A percentile compares a stretch with the other conserved stretches of the same genome.
Evolutionary conservation across 2,113 vertebrate species (phyloP).

Genomic region (Caloenas nicobarica): DNA sequence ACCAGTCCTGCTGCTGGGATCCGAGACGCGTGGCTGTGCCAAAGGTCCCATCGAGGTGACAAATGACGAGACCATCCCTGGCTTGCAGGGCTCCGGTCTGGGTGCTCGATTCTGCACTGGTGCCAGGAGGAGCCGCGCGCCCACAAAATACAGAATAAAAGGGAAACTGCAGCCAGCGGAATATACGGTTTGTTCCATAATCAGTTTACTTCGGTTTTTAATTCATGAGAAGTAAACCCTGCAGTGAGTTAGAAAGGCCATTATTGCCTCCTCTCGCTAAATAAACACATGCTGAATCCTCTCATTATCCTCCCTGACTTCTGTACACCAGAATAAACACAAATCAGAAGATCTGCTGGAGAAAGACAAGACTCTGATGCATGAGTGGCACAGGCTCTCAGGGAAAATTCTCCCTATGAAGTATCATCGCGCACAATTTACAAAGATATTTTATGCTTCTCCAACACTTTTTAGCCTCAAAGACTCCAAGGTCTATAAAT

Average conservation of each 20-base stretch:
- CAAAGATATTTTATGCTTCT: conserved; percentile 54
- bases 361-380: neutral
- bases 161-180: neutral
- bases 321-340: conserved; percentile 22
- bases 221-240: conserved; percentile 62
- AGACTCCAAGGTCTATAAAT: conserved; percentile 50
- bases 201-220: conserved; percentile 60
- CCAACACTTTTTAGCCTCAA: conserved; percentile 49
- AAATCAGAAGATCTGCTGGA: conserved; percentile 8
- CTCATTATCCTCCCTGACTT: conserved; percentile 57
- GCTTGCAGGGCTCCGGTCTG: neutral
- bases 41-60: neutral
- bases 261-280: conserved; percentile 39
- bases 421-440: neutral
- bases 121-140: neutral
- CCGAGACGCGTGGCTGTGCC: neutral
- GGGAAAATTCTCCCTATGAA: conserved; percentile 4
- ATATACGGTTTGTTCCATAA: neutral
- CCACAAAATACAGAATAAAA: neutral
- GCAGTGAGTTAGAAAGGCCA: conserved; percentile 37
- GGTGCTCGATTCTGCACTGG: rapidly evolving
- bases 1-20: neutral
- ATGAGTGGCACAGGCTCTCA: neutral
- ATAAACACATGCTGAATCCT: conserved; percentile 41
- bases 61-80: neutral